Percentiles rank a stretch among this genome's conserved stretches.
phyloP scores from a whole-genome alignment of 2,113 vertebrate genomes.

The Orthonyx spaldingii region DNA sequence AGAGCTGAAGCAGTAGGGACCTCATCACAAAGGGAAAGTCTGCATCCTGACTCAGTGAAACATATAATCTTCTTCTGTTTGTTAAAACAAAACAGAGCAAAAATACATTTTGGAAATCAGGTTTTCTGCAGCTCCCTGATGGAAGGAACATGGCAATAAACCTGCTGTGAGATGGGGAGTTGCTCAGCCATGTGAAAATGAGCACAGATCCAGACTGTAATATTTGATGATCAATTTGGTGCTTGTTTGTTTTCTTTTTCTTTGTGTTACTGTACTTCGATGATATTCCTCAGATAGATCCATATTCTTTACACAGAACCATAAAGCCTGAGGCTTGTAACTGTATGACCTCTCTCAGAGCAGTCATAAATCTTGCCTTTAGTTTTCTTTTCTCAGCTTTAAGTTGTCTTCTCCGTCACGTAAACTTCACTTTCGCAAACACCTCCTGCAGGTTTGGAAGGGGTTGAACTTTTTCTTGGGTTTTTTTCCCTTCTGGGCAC shows the following conservation, averaged over 20 bases:
- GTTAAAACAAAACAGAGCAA: not conserved
- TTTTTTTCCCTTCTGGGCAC: not conserved
- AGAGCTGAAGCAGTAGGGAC: slow-evolving; percentile 6
- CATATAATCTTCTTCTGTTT: slow-evolving; percentile 25
- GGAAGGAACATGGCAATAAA: not conserved
- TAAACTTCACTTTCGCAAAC: not conserved
- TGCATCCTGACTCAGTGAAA: slow-evolving; percentile 17
- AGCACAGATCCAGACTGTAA: not conserved
- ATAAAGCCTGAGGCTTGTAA: slow-evolving; percentile 10
- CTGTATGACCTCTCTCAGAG: not conserved
- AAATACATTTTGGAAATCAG: not conserved
- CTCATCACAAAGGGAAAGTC: not conserved
- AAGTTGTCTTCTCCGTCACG: not conserved
- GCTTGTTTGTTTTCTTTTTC: not conserved
- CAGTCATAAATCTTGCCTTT: slow-evolving; percentile 1
- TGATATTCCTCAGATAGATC: not conserved
- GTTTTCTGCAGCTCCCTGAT: not conserved
- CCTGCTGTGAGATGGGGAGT: not conserved
- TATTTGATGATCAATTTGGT: slow-evolving; percentile 23
- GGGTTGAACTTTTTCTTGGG: not conserved
- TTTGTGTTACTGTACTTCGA: not conserved
- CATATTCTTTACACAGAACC: slow-evolving; percentile 8
- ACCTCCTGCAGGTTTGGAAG: not conserved
- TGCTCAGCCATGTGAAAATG: not conserved
- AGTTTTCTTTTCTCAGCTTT: not conserved